Evolutionary conservation across 2,113 vertebrate genomes (phyloP).

Genomic region (Spea bombifrons): DNA sequence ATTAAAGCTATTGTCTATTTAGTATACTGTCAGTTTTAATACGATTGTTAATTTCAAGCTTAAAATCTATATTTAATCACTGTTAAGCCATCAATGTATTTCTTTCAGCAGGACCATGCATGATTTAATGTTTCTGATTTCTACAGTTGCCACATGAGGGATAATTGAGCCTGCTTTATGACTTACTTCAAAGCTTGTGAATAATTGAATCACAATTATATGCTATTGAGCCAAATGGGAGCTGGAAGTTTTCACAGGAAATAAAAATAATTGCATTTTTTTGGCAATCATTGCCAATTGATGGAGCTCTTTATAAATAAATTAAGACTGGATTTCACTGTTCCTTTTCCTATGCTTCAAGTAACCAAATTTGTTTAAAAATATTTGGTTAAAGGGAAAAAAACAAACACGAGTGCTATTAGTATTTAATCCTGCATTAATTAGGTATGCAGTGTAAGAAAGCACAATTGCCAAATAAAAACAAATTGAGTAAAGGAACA

Average conservation of each 20-base stretch:
- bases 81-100: slow-evolving; percentile 18
- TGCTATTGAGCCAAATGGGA: slow-evolving; percentile 7
- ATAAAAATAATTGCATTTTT: not conserved
- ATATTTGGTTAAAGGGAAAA: not conserved
- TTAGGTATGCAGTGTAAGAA: no score
- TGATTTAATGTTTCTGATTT: slow-evolving; percentile 23
- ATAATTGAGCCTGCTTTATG: slow-evolving; percentile 38
- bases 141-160: slow-evolving; percentile 25
- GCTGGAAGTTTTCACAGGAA: slow-evolving; percentile 1
- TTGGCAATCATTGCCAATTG: not conserved
- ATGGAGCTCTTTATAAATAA: not conserved
- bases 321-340: not conserved
- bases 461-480: no score
- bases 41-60: not conserved
- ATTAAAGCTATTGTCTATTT: no score
- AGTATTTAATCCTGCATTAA: no score
- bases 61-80: slow-evolving; percentile 1
- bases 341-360: not conserved
- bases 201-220: slow-evolving; percentile 25
- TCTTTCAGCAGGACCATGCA: slow-evolving; percentile 36
- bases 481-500: no score
- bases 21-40: no score
- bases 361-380: no score
- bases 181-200: slow-evolving; percentile 15
- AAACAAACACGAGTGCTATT: not conserved